phyloP scores from a whole-genome alignment of 2,797 vertebrate genomes.

The Mus caroli region DNA sequence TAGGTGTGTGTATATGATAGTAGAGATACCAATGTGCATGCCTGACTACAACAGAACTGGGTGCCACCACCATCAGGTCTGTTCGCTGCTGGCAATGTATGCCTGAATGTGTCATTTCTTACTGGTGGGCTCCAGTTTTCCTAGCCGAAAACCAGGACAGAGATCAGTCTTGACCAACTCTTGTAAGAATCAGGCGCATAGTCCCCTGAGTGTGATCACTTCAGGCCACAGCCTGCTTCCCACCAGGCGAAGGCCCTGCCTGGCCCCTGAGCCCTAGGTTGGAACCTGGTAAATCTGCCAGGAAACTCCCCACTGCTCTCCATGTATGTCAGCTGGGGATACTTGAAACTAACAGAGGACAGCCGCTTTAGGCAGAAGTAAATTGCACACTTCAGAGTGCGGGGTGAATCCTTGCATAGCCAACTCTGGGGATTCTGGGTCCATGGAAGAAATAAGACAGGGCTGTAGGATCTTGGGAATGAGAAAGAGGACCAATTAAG shows the following conservation, averaged over 20 bases:
- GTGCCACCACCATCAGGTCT: neutral
- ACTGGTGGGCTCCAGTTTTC: neutral
- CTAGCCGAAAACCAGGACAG: neutral
- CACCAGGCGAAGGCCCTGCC: neutral
- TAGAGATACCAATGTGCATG: neutral
- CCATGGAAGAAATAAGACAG: neutral
- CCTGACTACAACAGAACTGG: neutral
- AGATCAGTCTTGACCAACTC: rapidly evolving
- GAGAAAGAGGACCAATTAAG: neutral
- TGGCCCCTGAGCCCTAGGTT: neutral
- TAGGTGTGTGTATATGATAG: neutral
- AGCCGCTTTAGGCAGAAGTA: neutral
- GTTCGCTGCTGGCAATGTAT: rapidly evolving
- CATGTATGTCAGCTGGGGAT: neutral
- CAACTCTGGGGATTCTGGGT: neutral
- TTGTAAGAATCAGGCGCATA: rapidly evolving
- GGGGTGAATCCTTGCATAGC: neutral
- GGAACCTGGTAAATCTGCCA: neutral
- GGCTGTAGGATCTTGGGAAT: neutral
- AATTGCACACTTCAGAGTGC: rapidly evolving
- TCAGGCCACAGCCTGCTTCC: neutral
- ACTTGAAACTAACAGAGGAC: neutral
- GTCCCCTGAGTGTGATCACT: rapidly evolving
- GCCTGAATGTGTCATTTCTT: rapidly evolving
- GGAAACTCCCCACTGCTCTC: neutral